phyloP scores from a whole-genome alignment of 2,888 invertebrate genomes.

The Magallana nippona region DNA sequence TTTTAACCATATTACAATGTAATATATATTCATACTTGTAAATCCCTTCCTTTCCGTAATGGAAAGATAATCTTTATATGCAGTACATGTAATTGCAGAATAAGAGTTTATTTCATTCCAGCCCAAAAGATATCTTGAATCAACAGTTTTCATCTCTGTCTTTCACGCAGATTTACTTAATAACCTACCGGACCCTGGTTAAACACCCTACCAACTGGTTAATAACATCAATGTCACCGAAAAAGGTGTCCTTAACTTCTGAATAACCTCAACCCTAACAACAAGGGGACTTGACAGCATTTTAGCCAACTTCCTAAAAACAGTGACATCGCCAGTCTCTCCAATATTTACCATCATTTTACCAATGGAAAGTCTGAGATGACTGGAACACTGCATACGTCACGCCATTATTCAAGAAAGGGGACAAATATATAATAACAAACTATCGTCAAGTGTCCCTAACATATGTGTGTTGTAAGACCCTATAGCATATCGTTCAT shows the following conservation, averaged over 20 bases:
- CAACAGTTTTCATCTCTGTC: slow-evolving; percentile 22
- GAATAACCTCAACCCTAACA: background rate
- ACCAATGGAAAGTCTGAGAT: background rate
- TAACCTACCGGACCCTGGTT: slow-evolving; percentile 9
- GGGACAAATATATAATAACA: background rate
- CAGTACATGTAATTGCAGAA: background rate
- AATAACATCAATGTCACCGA: background rate
- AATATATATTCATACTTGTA: too few species aligned
- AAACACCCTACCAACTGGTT: background rate
- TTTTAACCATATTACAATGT: too few species aligned
- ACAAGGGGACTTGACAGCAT: slow-evolving; percentile 26
- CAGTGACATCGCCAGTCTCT: background rate
- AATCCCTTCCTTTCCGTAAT: too few species aligned
- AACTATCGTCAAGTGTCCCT: slow-evolving; percentile 8
- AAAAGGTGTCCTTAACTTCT: background rate
- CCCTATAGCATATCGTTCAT: slow-evolving; percentile 19
- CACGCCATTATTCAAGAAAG: slow-evolving; percentile 29
- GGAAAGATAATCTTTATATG: too few species aligned
- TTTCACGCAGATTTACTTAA: background rate
- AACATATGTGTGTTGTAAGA: slow-evolving; percentile 11
- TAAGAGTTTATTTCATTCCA: background rate
- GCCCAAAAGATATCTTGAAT: slow-evolving; percentile 5
- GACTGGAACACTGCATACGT: slow-evolving; percentile 20
- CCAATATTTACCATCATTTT: background rate
- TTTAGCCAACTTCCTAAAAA: background rate